Evolutionary conservation across 2,888 invertebrate genomes (phyloP).

Genomic region (Dione juno): DNA sequence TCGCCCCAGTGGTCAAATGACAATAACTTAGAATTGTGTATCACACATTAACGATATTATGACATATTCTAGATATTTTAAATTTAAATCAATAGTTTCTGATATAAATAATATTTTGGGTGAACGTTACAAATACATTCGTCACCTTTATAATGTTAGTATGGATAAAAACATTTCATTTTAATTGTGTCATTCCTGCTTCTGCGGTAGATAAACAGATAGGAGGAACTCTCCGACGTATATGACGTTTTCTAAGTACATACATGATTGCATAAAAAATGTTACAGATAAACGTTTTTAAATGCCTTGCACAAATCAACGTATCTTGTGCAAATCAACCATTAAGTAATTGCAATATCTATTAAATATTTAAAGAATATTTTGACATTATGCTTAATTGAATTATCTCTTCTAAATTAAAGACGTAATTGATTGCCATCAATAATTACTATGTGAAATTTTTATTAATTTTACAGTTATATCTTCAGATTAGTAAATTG

Average conservation of each 20-base stretch:
- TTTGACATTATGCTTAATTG: slow-evolving; percentile 24
- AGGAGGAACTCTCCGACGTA: not conserved
- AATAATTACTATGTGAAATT: slow-evolving; percentile 15
- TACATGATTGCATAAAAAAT: not conserved
- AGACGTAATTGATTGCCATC: slow-evolving; percentile 18
- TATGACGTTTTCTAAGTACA: not conserved
- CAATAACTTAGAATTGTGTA: too few species aligned
- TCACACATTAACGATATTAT: too few species aligned
- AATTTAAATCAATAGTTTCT: too few species aligned
- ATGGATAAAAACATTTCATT: too few species aligned
- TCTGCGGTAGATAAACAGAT: not conserved
- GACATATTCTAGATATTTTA: too few species aligned
- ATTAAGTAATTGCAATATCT: not conserved
- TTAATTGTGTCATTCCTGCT: too few species aligned
- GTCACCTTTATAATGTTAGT: too few species aligned
- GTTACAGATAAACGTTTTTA: not conserved
- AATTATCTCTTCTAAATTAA: slow-evolving; percentile 23
- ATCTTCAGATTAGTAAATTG: slow-evolving; percentile 21
- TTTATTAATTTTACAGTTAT: slow-evolving; percentile 16
- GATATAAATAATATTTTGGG: too few species aligned
- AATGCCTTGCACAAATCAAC: too few species aligned
- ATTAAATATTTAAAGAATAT: slow-evolving; percentile 4
- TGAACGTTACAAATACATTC: too few species aligned
- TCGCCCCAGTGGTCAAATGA: too few species aligned
- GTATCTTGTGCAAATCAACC: not conserved